Evolutionary conservation across 1,140 invertebrate genomes (phyloP).

Genomic region (Paracyclopina nana): DNA sequence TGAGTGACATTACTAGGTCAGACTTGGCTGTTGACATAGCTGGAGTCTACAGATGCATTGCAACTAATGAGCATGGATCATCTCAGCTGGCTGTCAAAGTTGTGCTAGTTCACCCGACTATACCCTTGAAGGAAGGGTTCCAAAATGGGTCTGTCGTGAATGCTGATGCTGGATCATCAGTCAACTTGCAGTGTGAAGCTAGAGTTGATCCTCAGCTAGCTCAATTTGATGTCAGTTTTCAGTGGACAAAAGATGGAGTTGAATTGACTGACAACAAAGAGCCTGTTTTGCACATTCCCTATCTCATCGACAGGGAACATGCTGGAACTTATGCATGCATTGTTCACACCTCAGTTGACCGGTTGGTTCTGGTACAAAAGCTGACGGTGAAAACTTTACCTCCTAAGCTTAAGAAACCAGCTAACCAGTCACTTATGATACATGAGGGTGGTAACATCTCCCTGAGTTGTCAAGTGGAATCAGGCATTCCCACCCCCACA

Average conservation of each 20-base stretch:
- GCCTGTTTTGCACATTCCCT: neutral
- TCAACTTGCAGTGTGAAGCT: neutral
- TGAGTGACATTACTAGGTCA: no score
- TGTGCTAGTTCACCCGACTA: neutral
- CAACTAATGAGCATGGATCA: neutral
- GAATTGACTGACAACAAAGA: neutral
- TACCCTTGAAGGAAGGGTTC: neutral
- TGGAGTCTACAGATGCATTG: neutral
- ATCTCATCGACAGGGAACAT: conserved; percentile 6
- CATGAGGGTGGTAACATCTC: neutral
- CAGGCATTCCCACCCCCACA: neutral
- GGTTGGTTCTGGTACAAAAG: neutral
- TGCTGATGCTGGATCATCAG: neutral
- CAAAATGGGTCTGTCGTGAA: neutral
- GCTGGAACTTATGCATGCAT: conserved; percentile 1
- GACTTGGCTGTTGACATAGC: no score
- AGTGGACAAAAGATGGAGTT: neutral
- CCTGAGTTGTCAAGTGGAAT: conserved; percentile 1
- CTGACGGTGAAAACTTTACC: neutral
- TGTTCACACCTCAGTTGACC: neutral
- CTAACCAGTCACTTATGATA: neutral
- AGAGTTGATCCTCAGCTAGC: neutral
- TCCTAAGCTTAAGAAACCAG: neutral
- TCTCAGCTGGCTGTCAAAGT: neutral
- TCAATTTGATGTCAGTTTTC: neutral